These are phyloP conservation scores for Brachionus rubens DNA, from an alignment of 1,140 invertebrate genomes.

Conservation along the genomic window DNA sequence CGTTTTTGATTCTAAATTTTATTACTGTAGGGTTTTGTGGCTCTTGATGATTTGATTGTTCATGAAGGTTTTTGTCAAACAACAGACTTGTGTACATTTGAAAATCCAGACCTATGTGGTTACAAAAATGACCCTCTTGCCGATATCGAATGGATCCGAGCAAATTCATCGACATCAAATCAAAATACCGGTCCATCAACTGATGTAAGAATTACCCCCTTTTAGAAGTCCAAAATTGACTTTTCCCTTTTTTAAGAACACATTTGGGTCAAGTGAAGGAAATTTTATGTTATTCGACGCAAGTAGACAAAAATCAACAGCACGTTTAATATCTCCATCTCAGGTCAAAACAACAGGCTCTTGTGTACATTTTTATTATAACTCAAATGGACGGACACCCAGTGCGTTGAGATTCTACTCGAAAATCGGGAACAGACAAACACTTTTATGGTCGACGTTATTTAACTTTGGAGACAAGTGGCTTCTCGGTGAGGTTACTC, in stretches of 20 bases:
- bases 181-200: neutral
- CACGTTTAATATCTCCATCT: constrained; percentile 10
- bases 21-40: constrained; percentile 29
- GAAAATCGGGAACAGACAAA: constrained; percentile 40
- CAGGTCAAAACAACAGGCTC: constrained; percentile 23
- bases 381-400: constrained; percentile 22
- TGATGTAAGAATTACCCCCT: neutral
- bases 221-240: neutral
- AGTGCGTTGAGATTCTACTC: constrained; percentile 47
- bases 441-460: constrained; percentile 49
- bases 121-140: constrained; percentile 36
- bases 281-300: constrained; percentile 28
- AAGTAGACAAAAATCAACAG: neutral
- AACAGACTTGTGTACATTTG: constrained; percentile 33
- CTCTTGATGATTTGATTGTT: constrained; percentile 25
- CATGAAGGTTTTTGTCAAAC: constrained; percentile 26
- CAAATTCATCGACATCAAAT: neutral
- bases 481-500: constrained; percentile 4
- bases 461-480: constrained; percentile 52
- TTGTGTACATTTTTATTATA: constrained; percentile 42
- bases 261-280: neutral
- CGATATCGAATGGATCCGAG: constrained; percentile 20
- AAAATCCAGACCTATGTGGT: constrained; percentile 17
- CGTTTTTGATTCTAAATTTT: neutral
- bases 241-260: constrained; percentile 5